phyloP scores from a whole-genome alignment of 2,888 invertebrate species.

The Hybos culiciformis region DNA sequence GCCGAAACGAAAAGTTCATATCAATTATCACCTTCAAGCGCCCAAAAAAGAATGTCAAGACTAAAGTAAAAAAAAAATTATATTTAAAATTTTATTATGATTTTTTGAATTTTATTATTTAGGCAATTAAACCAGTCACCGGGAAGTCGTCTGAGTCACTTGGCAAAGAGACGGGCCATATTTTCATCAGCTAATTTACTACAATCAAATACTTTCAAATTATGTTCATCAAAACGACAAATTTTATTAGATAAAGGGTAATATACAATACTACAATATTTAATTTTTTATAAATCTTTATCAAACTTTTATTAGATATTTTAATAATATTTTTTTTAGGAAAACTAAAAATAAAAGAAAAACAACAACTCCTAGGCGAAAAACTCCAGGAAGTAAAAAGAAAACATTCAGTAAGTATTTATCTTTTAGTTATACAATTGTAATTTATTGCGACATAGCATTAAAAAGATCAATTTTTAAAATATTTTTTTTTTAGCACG shows the following conservation, averaged over 20 bases:
- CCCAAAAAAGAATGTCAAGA: slow-evolving; percentile 45
- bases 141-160: slow-evolving; percentile 59
- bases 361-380: slow-evolving; percentile 33
- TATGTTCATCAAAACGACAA: slow-evolving; percentile 3
- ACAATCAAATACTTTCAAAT: slow-evolving; percentile 37
- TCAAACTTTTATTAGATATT: not conserved
- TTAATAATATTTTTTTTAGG: slow-evolving; percentile 15
- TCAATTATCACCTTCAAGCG: slow-evolving; percentile 41
- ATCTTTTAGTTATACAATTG: not conserved
- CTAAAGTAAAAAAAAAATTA: slow-evolving; percentile 37
- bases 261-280: not conserved
- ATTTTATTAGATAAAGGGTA: slow-evolving; percentile 9
- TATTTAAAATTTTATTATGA: not conserved
- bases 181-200: slow-evolving; percentile 59
- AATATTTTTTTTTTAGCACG: slow-evolving; percentile 17
- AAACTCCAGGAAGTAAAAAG: slow-evolving; percentile 42
- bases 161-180: slow-evolving; percentile 58
- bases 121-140: slow-evolving; percentile 48
- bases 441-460: not conserved
- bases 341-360: slow-evolving; percentile 21
- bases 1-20: slow-evolving; percentile 54
- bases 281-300: too few relatives aligned
- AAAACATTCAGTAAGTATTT: slow-evolving; percentile 24
- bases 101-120: not conserved
- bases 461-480: not conserved